phyloP scores from a whole-genome alignment of 2,113 vertebrate species.

The human (Homo sapiens) region GRCh38 chr2:54747501-54748000 shows the following conservation, averaged over 20 bases:
- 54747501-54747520: background rate
- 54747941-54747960: constrained; percentile 41
- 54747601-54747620: background rate
- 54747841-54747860: constrained; percentile 23
- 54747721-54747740: constrained; percentile 28
- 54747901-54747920: constrained; percentile 7
- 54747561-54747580: background rate
- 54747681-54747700: constrained; percentile 39
- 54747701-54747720: constrained; percentile 2
- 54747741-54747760: background rate
- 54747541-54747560: background rate
- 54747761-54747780: constrained; percentile 36
- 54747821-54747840: constrained; percentile 22
- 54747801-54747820: background rate
- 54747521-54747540: background rate
- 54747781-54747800: background rate
- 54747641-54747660: background rate
- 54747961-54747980: background rate
- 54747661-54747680: constrained; percentile 1
- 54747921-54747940: background rate
- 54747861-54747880: constrained; percentile 31
- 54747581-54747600: background rate
- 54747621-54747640: background rate
- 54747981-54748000: background rate
- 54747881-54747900: constrained; percentile 20